Conservation (phyloP, 2,797 vertebrate genomes). For the Denticeps clupeoides region DNA sequence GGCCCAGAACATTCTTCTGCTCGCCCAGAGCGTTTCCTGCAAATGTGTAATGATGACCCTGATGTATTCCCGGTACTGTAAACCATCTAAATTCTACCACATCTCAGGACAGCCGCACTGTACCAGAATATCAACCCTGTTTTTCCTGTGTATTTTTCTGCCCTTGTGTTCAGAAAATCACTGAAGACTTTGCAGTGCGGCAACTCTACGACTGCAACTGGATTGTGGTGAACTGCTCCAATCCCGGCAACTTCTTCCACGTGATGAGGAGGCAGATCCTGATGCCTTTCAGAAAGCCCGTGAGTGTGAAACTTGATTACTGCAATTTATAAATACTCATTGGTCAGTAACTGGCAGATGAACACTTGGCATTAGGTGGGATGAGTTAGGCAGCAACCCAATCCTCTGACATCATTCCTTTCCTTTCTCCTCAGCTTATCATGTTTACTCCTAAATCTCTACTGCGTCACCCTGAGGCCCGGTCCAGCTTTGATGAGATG, state of each 20-base stretch:
- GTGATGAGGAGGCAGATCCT: slow-evolving; percentile 75
- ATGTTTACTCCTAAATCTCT: slow-evolving; percentile 80
- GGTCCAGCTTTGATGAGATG: slow-evolving; percentile 76
- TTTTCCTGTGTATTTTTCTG: background rate
- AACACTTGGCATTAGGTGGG: no score
- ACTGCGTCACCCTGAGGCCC: slow-evolving; percentile 75
- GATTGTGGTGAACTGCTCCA: slow-evolving; percentile 79
- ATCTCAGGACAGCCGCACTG: no score
- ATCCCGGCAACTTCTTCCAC: slow-evolving; percentile 75
- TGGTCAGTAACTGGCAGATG: no score
- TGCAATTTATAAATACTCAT: background rate
- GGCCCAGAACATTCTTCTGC: slow-evolving; percentile 81
- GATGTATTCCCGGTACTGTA: slow-evolving; percentile 70
- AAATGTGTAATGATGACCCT: slow-evolving; percentile 82
- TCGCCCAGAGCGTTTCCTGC: slow-evolving; percentile 73
- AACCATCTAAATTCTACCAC: background rate
- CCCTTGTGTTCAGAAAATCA: slow-evolving; percentile 51
- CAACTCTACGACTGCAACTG: slow-evolving; percentile 81
- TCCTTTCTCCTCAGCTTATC: slow-evolving; percentile 55
- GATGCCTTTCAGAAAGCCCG: slow-evolving; percentile 78
- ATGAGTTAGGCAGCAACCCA: no score
- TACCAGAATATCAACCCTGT: background rate
- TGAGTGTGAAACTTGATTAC: slow-evolving; percentile 37
- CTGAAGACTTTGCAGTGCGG: slow-evolving; percentile 65
- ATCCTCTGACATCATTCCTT: background rate